Conservation (phyloP, 2,797 vertebrate genomes). For the Scomberomorus guttatus region DNA sequence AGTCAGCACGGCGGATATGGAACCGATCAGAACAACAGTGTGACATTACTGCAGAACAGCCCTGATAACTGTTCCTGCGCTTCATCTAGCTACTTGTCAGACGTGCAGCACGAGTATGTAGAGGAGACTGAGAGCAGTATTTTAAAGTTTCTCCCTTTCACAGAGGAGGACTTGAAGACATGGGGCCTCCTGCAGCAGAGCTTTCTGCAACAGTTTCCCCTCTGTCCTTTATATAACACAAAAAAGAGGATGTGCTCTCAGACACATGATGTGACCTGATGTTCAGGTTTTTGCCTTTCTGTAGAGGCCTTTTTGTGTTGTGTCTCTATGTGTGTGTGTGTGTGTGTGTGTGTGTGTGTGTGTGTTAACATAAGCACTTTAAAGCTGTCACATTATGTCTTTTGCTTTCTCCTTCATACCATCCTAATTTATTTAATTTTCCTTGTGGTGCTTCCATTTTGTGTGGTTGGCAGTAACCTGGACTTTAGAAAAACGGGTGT, state of each 20-base stretch:
- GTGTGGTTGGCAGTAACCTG: neutral
- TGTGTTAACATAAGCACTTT: constrained; percentile 31
- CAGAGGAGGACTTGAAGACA: constrained; percentile 71
- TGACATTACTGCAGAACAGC: constrained; percentile 18
- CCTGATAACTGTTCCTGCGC: neutral
- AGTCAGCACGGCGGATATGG: neutral
- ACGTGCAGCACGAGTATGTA: constrained; percentile 25
- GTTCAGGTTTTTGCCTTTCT: neutral
- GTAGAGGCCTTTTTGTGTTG: constrained; percentile 1
- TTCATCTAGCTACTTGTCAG: neutral
- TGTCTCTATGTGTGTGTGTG: neutral
- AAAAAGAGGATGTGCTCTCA: constrained; percentile 6
- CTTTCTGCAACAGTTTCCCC: constrained; percentile 32
- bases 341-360: constrained; percentile 8
- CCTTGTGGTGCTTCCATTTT: neutral
- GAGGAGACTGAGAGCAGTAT: constrained; percentile 70
- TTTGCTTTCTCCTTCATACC: neutral
- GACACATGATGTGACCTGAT: constrained; percentile 10
- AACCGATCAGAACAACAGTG: neutral
- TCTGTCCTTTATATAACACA: constrained; percentile 47
- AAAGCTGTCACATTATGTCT: neutral
- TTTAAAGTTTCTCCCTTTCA: constrained; percentile 72
- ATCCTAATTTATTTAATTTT: neutral
- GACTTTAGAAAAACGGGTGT: neutral
- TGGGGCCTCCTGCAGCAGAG: constrained; percentile 27